These are phyloP conservation scores for Elgaria multicarinata DNA, from an alignment of 2,113 vertebrate species.

Conservation along the genomic window DNA sequence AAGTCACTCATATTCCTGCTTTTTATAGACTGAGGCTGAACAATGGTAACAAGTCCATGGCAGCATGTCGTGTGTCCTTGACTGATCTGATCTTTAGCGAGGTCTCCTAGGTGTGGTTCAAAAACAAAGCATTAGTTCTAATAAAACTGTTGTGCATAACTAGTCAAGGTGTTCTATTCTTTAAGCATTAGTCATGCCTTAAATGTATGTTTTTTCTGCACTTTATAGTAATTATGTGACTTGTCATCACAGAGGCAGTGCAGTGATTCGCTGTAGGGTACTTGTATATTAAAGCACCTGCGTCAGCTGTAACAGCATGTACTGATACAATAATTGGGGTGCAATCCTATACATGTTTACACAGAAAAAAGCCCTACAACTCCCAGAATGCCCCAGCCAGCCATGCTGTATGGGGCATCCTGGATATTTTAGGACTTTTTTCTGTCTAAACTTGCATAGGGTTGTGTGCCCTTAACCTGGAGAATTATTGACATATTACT, in stretches of 20 bases:
- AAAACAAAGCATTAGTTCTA: neutral
- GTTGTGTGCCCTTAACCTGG: neutral
- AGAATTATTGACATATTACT: neutral
- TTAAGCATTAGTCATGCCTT: neutral
- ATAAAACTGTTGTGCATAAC: neutral
- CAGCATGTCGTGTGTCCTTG: neutral
- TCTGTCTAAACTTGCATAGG: too few species aligned
- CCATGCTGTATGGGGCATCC: too few species aligned
- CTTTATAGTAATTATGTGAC: neutral
- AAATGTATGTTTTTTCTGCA: neutral
- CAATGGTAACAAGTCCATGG: neutral
- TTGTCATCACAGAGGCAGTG: neutral
- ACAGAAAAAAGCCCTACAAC: too few species aligned
- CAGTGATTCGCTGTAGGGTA: neutral
- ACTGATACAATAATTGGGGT: neutral
- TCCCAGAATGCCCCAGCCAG: too few species aligned
- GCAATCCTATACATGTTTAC: too few species aligned
- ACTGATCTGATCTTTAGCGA: neutral
- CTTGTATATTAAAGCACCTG: neutral
- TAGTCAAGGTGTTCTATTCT: too few species aligned
- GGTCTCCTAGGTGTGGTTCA: neutral
- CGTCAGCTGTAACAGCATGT: neutral
- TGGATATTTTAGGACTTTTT: too few species aligned
- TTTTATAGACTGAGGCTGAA: neutral
- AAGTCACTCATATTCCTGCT: neutral